Conservation (phyloP, 2,888 invertebrate species). For the Diarsia mendica region DNA sequence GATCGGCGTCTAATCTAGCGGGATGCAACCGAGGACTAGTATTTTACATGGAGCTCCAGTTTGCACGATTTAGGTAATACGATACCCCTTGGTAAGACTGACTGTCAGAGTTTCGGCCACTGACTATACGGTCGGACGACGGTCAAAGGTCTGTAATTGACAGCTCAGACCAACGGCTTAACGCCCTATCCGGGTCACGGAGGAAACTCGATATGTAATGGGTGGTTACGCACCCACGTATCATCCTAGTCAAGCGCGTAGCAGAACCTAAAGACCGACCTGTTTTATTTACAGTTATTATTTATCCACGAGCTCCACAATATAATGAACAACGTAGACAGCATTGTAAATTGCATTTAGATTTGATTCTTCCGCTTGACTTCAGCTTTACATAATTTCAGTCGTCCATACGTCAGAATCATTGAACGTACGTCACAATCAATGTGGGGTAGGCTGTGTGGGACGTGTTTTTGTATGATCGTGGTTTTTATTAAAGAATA, state of each 20-base stretch:
- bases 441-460: conserved; percentile 28
- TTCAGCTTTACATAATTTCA: conserved; percentile 29
- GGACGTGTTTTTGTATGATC: conserved; percentile 33
- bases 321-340: not conserved
- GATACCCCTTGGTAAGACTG: not conserved
- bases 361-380: not conserved
- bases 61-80: not conserved
- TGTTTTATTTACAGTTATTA: not conserved
- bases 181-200: too few relatives aligned
- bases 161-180: not conserved
- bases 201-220: not conserved
- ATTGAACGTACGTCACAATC: conserved; percentile 31
- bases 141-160: too few relatives aligned
- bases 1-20: not conserved
- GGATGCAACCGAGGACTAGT: not conserved
- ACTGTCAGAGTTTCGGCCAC: not conserved
- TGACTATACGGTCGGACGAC: too few relatives aligned
- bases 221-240: not conserved
- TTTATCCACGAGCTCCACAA: not conserved
- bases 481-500: conserved; percentile 21
- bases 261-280: not conserved
- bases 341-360: not conserved
- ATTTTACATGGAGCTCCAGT: not conserved
- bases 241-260: not conserved
- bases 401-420: conserved; percentile 21